These are phyloP conservation scores for Anisognathus igniventris DNA, from an alignment of 2,797 vertebrate species.

Conservation along the genomic window DNA sequence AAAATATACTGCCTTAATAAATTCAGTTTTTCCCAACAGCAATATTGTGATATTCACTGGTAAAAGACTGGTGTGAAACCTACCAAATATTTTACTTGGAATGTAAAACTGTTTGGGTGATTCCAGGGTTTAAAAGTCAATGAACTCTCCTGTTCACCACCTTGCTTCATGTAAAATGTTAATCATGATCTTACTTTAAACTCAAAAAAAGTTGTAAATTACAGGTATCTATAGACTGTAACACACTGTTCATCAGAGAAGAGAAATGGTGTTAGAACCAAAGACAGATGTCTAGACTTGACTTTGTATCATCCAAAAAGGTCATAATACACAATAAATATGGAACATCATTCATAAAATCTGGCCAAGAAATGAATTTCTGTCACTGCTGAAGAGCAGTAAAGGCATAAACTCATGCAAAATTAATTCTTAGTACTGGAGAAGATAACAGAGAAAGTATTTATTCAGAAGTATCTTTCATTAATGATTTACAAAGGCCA, in stretches of 20 bases:
- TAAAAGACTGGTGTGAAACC: conserved; percentile 12
- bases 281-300: neutral
- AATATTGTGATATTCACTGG: neutral
- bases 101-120: neutral
- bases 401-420: neutral
- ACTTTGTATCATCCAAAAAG: neutral
- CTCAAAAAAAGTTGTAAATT: neutral
- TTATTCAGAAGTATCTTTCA: neutral
- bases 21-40: conserved; percentile 19
- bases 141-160: neutral
- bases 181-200: neutral
- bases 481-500: neutral
- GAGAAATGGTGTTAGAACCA: neutral
- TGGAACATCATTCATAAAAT: neutral
- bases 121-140: neutral
- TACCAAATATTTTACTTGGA: conserved; percentile 13
- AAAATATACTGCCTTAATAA: conserved; percentile 47
- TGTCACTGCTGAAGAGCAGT: neutral
- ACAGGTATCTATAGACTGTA: neutral
- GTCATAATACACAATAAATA: neutral
- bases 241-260: neutral
- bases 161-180: neutral
- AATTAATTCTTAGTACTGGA: neutral
- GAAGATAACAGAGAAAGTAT: neutral
- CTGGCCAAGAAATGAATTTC: neutral